phyloP scores from a whole-genome alignment of 2,888 invertebrate species.

The Hirtodrosophila histrioides region DNA sequence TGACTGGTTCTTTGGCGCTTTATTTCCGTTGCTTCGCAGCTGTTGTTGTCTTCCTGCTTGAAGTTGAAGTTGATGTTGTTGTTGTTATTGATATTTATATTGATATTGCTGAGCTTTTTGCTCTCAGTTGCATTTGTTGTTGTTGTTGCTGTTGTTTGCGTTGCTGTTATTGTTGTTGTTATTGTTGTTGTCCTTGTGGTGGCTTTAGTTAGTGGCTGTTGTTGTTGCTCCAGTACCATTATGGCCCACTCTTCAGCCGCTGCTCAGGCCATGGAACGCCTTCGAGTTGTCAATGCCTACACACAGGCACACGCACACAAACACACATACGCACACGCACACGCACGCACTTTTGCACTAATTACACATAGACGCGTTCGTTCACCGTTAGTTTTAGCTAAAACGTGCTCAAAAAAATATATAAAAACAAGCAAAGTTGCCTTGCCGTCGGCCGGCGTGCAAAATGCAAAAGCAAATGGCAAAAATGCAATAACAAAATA shows the following conservation, averaged over 20 bases:
- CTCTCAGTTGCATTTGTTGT: conserved; percentile 19
- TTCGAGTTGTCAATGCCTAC: conserved; percentile 13
- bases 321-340: conserved; percentile 7
- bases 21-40: conserved; percentile 26
- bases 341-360: conserved; percentile 25
- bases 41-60: conserved; percentile 50
- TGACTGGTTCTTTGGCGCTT: conserved; percentile 47
- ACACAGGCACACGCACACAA: conserved; percentile 8
- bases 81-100: conserved; percentile 29
- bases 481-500: conserved; percentile 28
- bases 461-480: conserved; percentile 24
- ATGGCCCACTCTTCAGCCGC: conserved; percentile 54
- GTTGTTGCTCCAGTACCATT: conserved; percentile 82
- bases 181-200: conserved; percentile 30
- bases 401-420: conserved; percentile 58
- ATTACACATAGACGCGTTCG: background rate
- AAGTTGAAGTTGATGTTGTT: conserved; percentile 32
- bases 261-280: conserved; percentile 51
- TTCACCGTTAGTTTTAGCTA: conserved; percentile 33
- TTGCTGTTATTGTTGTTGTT: conserved; percentile 20
- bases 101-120: conserved; percentile 21
- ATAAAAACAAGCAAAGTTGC: conserved; percentile 9
- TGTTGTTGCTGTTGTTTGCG: too few relatives aligned
- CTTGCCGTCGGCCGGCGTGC: conserved; percentile 66
- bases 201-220: conserved; percentile 40